These are phyloP conservation scores for Cantharis lateralis DNA, from an alignment of 2,888 invertebrate species.

Conservation along the genomic window DNA sequence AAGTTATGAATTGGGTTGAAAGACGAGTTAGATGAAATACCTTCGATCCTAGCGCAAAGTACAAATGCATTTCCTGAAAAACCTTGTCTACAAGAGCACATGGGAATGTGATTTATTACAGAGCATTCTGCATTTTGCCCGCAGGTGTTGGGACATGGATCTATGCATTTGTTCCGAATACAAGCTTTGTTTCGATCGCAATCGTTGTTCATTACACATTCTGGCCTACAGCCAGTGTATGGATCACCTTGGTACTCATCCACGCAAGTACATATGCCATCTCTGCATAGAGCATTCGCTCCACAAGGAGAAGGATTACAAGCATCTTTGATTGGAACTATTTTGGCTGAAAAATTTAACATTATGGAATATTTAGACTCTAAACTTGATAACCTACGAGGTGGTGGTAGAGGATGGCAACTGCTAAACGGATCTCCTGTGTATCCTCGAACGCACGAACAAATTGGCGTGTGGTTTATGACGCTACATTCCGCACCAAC, in stretches of 20 bases:
- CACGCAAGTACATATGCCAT: slow-evolving; percentile 71
- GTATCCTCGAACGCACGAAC: slow-evolving; percentile 66
- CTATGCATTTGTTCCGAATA: slow-evolving; percentile 70
- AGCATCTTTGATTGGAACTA: slow-evolving; percentile 59
- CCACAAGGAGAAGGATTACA: slow-evolving; percentile 76
- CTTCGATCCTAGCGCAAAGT: slow-evolving; percentile 62
- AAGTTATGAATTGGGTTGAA: neutral
- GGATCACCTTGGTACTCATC: slow-evolving; percentile 72
- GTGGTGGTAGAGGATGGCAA: slow-evolving; percentile 51
- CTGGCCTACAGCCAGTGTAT: slow-evolving; percentile 70
- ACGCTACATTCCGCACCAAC: slow-evolving; percentile 66
- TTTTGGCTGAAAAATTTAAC: slow-evolving; percentile 16
- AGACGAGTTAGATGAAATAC: slow-evolving; percentile 37
- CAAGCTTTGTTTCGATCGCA: slow-evolving; percentile 71
- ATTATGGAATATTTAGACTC: slow-evolving; percentile 9
- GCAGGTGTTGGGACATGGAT: slow-evolving; percentile 77
- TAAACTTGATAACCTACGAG: slow-evolving; percentile 41
- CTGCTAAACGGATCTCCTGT: slow-evolving; percentile 66
- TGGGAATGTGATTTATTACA: slow-evolving; percentile 76
- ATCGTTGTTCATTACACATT: slow-evolving; percentile 72
- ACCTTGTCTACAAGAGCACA: slow-evolving; percentile 61
- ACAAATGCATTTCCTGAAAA: slow-evolving; percentile 75
- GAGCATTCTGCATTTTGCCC: slow-evolving; percentile 72
- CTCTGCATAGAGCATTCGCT: slow-evolving; percentile 70
- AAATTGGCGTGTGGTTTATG: slow-evolving; percentile 69